Evolutionary conservation across 1,140 invertebrate species (phyloP).

Genomic region (Danaus plexippus): DNA sequence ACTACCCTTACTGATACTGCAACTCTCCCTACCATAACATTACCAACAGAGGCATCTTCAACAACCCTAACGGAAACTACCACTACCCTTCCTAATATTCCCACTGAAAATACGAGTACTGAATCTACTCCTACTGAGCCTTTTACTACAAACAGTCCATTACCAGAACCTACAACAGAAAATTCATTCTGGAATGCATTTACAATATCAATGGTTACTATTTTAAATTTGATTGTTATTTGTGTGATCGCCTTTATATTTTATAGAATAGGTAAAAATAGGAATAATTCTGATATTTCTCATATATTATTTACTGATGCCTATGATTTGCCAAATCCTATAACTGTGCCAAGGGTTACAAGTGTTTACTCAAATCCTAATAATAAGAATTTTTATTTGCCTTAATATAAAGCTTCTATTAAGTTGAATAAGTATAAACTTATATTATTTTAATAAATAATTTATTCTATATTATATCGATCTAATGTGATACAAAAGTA

Average conservation of each 20-base stretch:
- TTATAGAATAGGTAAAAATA: constrained; percentile 11
- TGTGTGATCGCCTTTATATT: constrained; percentile 6
- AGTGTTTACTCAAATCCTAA: constrained; percentile 10
- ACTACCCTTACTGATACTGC: not conserved
- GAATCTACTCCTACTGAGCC: not conserved
- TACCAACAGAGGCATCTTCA: not conserved
- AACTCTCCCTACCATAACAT: not conserved
- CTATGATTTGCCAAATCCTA: constrained; percentile 13
- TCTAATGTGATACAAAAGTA: no score
- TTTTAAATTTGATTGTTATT: constrained; percentile 8
- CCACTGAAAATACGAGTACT: constrained; percentile 2
- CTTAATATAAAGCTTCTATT: no score
- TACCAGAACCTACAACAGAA: not conserved
- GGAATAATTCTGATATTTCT: not conserved
- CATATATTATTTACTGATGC: constrained; percentile 8
- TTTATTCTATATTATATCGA: no score
- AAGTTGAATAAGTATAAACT: no score
- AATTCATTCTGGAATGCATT: constrained; percentile 14
- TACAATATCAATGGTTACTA: constrained; percentile 12
- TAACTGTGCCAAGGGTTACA: constrained; percentile 14
- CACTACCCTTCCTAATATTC: not conserved
- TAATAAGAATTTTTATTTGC: no score
- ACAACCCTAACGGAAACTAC: not conserved
- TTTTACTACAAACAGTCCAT: constrained; percentile 1
- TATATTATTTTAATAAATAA: no score